Conservation (phyloP, 92 coral and sea anemone genomes). For the Plumapathes pennacea region DNA sequence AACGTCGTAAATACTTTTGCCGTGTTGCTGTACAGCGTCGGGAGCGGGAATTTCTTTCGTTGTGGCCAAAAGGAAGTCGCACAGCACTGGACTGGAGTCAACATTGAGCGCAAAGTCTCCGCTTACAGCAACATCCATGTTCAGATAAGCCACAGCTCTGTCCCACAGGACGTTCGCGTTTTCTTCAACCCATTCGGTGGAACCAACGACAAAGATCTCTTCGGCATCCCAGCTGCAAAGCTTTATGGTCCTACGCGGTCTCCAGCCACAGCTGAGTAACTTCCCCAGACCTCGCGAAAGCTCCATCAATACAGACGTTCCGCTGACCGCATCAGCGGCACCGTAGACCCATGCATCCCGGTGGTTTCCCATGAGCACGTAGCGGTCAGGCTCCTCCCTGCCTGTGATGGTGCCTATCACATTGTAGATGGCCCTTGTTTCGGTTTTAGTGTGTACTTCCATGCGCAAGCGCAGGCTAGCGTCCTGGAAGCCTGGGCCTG, state of each 20-base stretch:
- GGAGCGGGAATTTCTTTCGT: conserved; percentile 88
- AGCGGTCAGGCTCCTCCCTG: conserved; percentile 90
- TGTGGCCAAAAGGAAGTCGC: conserved; percentile 63
- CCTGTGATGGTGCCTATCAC: conserved; percentile 92
- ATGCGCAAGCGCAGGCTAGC: conserved; percentile 33
- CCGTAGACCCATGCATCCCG: conserved; percentile 99
- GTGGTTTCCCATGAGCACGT: conserved; percentile 94
- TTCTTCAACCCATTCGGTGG: conserved; percentile 94
- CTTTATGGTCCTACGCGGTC: conserved; percentile 92
- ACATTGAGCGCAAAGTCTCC: conserved; percentile 79
- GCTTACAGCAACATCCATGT: conserved; percentile 81
- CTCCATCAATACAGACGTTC: conserved; percentile 88
- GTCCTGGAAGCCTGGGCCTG: conserved; percentile 87
- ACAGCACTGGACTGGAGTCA: conserved; percentile 77
- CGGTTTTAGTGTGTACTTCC: conserved; percentile 40
- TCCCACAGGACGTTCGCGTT: conserved; percentile 64
- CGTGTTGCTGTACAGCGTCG: conserved; percentile 22
- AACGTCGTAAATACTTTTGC: conserved; percentile 77
- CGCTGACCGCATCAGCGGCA: conserved; percentile 92
- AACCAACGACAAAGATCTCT: conserved; percentile 77
- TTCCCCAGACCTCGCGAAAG: conserved; percentile 91
- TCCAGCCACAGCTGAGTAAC: conserved; percentile 78
- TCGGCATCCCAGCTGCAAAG: conserved; percentile 99
- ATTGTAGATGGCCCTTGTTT: conserved; percentile 57
- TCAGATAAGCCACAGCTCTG: conserved; percentile 88